phyloP scores from a whole-genome alignment of 2,888 invertebrate species.

The Acrobasis repandana region DNA sequence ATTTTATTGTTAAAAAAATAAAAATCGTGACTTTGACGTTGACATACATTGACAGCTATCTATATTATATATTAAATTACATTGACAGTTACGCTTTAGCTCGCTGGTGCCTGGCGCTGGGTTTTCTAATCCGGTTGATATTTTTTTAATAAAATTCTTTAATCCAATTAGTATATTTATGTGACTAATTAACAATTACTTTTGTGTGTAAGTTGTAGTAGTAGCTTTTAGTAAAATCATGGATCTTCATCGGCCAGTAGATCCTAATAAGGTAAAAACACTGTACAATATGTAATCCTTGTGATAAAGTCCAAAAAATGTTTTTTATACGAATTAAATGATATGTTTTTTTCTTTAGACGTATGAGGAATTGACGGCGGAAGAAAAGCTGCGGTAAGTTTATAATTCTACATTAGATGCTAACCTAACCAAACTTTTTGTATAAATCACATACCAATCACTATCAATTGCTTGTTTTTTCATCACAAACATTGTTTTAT shows the following conservation, averaged over 20 bases:
- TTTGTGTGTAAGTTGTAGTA: not conserved
- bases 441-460: not conserved
- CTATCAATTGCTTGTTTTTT: not conserved
- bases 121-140: conserved; percentile 2
- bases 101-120: not conserved
- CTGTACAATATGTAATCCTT: conserved; percentile 17
- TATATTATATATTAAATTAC: not conserved
- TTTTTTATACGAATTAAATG: conserved; percentile 16
- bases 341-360: conserved; percentile 79
- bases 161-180: conserved; percentile 14
- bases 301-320: conserved; percentile 12
- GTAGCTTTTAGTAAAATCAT: conserved; percentile 41
- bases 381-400: conserved; percentile 88
- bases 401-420: not conserved
- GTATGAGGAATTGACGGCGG: conserved; percentile 87
- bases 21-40: not conserved
- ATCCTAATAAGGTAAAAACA: conserved; percentile 70
- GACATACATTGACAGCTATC: not conserved
- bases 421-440: not conserved
- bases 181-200: not conserved
- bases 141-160: conserved; percentile 3
- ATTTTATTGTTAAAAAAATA: no score
- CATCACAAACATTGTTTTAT: not conserved
- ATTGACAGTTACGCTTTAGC: not conserved
- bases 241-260: conserved; percentile 77